Evolutionary conservation across 2,797 vertebrate genomes (phyloP), one percentile per base, ranked within the genome.

Genomic region (Hipposideros larvatus): DNA sequence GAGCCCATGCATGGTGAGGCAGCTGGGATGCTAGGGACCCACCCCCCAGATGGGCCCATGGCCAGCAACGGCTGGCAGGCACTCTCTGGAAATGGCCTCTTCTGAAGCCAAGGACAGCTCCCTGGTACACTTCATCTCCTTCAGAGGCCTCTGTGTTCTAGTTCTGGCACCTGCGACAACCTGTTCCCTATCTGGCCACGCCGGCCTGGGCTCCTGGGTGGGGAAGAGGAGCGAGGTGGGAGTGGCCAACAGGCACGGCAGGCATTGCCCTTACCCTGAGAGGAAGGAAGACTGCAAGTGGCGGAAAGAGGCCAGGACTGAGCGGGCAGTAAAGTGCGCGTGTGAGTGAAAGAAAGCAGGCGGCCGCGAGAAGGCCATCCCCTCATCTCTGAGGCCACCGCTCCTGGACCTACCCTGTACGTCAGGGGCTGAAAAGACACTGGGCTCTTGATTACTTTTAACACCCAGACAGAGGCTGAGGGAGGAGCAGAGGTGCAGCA

Each of bases 261-360:
- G 93, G 97, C 61, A 87, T 88, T 84, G 92, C 95, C 96, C 96
- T 91, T 87, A 97, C 97, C 97, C 97, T 97, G 97, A 96, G 97
- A 95, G 86, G 85, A 96, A 95, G 96, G 87, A 84, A 89, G 79
- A 96, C 71, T 11, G 86, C 61, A 48, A 41, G 16, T 51, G 77
- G 79, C n/a, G 75, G 82, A 66, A 31, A 43, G 83, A 91, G 87
- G 61, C 70, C 91, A 31, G 66, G 90, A 79, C 51, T 2, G 34
- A 84, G 61, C 1, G 1, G 55, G 84, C 18, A 87, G 84, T 96
- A 98, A 97, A 98, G 97, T 97, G 97, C 97, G 2, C 70, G 37
- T 73, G 82, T 91, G 63, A 22, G 55, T 7, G 15, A 90, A 80
- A 86, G 15, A 90, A 80, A 86, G 91, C 55, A 48, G 90, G 74